Base-by-base conservation (phyloP, 2,797 vertebrate genomes). In the Phrynocephalus vlangalii region DNA sequence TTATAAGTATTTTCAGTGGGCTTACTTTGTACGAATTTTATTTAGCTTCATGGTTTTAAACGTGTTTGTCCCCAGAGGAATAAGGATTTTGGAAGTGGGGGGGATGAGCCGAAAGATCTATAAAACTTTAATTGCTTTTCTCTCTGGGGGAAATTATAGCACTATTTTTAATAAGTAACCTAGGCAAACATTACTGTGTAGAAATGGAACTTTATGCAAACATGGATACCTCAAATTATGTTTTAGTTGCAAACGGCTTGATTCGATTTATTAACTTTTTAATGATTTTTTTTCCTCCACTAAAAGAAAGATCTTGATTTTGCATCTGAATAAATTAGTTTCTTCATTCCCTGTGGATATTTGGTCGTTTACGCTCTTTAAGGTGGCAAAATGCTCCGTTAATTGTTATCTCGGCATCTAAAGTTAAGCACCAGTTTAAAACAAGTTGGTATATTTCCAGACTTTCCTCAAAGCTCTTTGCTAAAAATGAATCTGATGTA, bases 1-100 rank as follows among this genome's bases (percentile, higher is more conserved):
- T 94, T 94, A 93, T 87, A 90, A 93, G 82, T 95, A 94, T 89
- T 91, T 94, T 93, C 92, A 95, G 94, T 60, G 52, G 94, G 94
- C 94, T 95, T 93, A 75, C 90, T 89, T 95, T 30, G 93, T 91
- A 90, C 83, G 86, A 87, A 94, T 91, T 75, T 94, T 92, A 91
- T 84, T 68, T 81, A 89, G 30, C 30, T 93, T 92, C 67, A 95
- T 30, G 73, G 89, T 90, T 81, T 87, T 81, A 92, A 95, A 88
- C 90, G 52, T 85, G 91, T 90, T 91, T 92, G 90, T 86, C 75
- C 91, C 89, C 85, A 92, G 79, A 82, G 91, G 92, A 91, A 84
- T 93, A 85, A 44, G 80, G 81, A 92, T 94, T 94, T 85, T 91
- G 15, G 24, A 13, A 44, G 38, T 44, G 13, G 28, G 24, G 18